These are phyloP conservation scores for Papilio elwesi DNA, from an alignment of 2,888 invertebrate genomes.

Conservation along the genomic window DNA sequence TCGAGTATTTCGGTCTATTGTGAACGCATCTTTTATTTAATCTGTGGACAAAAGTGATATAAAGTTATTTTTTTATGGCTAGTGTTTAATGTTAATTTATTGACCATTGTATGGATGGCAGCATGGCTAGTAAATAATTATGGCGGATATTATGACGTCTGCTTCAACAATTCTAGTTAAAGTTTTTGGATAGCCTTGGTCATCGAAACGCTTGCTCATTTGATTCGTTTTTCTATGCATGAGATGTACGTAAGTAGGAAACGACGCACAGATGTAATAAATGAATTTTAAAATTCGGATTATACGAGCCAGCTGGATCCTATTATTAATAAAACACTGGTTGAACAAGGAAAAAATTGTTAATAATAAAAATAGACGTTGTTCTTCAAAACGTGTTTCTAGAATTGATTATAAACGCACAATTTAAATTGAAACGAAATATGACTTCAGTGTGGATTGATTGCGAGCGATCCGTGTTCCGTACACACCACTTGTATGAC, in stretches of 20 bases:
- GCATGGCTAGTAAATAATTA: background rate
- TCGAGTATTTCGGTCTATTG: slow-evolving; percentile 46
- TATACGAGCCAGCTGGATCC: background rate
- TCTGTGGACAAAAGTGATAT: slow-evolving; percentile 56
- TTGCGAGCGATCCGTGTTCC: too few relatives aligned
- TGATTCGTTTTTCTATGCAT: too few relatives aligned
- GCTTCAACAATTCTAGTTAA: too few relatives aligned
- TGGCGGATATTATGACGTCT: background rate
- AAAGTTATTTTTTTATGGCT: slow-evolving; percentile 10
- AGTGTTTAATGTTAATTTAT: background rate
- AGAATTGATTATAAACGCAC: too few relatives aligned
- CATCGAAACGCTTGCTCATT: too few relatives aligned
- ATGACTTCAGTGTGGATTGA: too few relatives aligned
- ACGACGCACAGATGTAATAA: background rate
- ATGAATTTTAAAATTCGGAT: background rate
- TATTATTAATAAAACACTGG: background rate
- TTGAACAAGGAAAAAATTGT: background rate
- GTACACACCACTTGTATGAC: too few relatives aligned
- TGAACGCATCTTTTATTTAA: slow-evolving; percentile 52
- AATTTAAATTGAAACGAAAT: too few relatives aligned
- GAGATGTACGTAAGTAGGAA: too few relatives aligned
- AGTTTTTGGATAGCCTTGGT: too few relatives aligned
- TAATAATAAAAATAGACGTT: background rate
- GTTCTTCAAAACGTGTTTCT: too few relatives aligned
- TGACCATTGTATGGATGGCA: slow-evolving; percentile 3